phyloP scores from a whole-genome alignment of 1,140 invertebrate genomes.

The Adelges cooleyi region DNA sequence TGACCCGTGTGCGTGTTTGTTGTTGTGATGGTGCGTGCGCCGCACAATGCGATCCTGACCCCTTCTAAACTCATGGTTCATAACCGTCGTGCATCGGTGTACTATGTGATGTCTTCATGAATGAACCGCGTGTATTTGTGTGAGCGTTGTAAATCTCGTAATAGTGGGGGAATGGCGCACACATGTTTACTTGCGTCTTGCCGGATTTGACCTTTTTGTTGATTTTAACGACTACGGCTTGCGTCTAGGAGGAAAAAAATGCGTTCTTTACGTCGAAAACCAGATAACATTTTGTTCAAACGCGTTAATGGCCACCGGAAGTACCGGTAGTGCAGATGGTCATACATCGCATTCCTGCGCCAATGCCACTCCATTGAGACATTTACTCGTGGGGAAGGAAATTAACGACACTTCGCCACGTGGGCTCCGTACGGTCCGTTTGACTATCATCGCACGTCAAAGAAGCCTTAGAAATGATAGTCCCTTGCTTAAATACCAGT shows the following conservation, averaged over 20 bases:
- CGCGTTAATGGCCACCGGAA: neutral
- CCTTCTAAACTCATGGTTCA: too few relatives aligned
- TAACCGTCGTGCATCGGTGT: neutral
- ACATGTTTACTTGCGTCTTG: neutral
- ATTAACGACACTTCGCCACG: neutral
- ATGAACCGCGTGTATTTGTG: slow-evolving; percentile 8
- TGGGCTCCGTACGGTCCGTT: neutral
- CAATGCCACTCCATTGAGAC: neutral
- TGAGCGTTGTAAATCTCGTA: neutral
- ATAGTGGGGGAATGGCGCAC: neutral
- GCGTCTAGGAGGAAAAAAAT: neutral
- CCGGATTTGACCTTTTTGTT: slow-evolving; percentile 14
- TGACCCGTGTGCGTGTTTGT: slow-evolving; percentile 18
- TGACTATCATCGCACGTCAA: too few relatives aligned
- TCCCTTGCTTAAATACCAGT: too few relatives aligned
- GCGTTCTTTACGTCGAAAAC: neutral
- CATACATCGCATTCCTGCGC: neutral
- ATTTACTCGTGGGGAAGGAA: neutral
- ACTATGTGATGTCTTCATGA: neutral
- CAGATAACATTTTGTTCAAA: neutral
- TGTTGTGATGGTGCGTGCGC: slow-evolving; percentile 14
- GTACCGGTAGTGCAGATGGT: slow-evolving; percentile 2
- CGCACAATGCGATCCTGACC: slow-evolving; percentile 8
- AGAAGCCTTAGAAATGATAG: neutral
- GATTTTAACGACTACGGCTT: neutral